Conservation (phyloP, 2,113 vertebrate genomes). For the Oophaga pumilio region DNA sequence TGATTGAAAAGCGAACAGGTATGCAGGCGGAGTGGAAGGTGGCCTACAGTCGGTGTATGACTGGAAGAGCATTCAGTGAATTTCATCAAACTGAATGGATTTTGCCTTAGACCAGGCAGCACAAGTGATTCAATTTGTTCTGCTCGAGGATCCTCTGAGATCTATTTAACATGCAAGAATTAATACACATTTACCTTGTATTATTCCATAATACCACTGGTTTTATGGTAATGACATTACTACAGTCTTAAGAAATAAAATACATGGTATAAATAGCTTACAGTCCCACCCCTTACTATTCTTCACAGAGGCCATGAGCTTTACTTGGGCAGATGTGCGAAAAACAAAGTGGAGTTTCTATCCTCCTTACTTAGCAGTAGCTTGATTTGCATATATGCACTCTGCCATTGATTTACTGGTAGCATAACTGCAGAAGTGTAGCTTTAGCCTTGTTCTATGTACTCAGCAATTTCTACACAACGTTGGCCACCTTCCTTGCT, state of each 20-base stretch:
- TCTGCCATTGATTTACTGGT: not conserved
- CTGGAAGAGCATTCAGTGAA: not conserved
- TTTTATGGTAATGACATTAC: not conserved
- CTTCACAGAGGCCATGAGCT: not conserved
- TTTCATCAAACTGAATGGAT: not conserved
- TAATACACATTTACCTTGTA: too few relatives aligned
- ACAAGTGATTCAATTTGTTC: not conserved
- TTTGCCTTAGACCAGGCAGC: not conserved
- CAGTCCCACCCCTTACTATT: not conserved
- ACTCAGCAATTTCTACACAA: conserved; percentile 7
- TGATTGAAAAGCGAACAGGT: conserved; percentile 57
- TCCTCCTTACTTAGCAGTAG: not conserved
- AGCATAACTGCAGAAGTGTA: not conserved
- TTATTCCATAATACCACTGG: not conserved
- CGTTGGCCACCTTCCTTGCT: conserved; percentile 79
- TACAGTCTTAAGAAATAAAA: not conserved
- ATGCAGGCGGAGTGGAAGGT: conserved; percentile 67
- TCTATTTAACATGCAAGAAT: not conserved
- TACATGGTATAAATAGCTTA: not conserved
- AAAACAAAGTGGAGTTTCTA: conserved; percentile 18
- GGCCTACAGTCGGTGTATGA: conserved; percentile 60
- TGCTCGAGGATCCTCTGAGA: not conserved
- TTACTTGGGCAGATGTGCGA: not conserved
- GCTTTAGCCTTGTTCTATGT: conserved; percentile 8
- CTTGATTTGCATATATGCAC: not conserved